Evolutionary conservation across 2,888 invertebrate genomes (phyloP).

Genomic region (Plebejus argus): DNA sequence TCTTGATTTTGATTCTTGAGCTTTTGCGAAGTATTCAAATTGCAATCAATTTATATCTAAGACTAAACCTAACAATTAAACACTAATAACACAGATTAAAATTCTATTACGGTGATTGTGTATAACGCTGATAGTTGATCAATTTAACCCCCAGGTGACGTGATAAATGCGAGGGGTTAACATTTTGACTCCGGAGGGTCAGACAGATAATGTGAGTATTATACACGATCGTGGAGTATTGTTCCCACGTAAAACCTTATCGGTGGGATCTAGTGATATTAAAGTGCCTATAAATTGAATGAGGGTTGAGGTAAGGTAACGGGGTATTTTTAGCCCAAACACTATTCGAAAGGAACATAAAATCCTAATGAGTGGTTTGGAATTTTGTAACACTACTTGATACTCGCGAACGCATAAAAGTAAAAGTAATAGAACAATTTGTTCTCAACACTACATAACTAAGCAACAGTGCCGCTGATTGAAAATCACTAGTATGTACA

Average conservation of each 20-base stretch:
- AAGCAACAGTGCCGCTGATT: not conserved
- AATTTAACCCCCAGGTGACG: slow-evolving; percentile 44
- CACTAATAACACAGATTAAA: slow-evolving; percentile 22
- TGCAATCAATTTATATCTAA: not conserved
- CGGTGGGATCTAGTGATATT: slow-evolving; percentile 25
- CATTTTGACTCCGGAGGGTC: slow-evolving; percentile 59
- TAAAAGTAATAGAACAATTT: not conserved
- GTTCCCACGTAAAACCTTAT: slow-evolving; percentile 52
- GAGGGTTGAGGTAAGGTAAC: slow-evolving; percentile 42
- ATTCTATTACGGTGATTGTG: slow-evolving; percentile 27
- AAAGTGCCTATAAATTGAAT: slow-evolving; percentile 50
- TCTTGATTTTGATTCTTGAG: too few relatives aligned
- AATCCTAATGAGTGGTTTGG: not conserved
- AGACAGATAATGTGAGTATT: slow-evolving; percentile 55
- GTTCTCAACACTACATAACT: not conserved
- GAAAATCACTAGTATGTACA: not conserved
- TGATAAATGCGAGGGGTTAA: slow-evolving; percentile 52
- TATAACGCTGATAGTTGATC: slow-evolving; percentile 30
- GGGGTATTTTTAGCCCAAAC: slow-evolving; percentile 24
- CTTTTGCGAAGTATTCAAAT: too few relatives aligned
- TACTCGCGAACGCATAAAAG: not conserved
- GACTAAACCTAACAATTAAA: not conserved
- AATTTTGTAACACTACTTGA: not conserved
- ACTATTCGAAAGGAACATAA: not conserved
- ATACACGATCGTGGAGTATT: slow-evolving; percentile 47